phyloP scores from a whole-genome alignment of 2,888 invertebrate species.

The Tryphoninae sp. region DNA sequence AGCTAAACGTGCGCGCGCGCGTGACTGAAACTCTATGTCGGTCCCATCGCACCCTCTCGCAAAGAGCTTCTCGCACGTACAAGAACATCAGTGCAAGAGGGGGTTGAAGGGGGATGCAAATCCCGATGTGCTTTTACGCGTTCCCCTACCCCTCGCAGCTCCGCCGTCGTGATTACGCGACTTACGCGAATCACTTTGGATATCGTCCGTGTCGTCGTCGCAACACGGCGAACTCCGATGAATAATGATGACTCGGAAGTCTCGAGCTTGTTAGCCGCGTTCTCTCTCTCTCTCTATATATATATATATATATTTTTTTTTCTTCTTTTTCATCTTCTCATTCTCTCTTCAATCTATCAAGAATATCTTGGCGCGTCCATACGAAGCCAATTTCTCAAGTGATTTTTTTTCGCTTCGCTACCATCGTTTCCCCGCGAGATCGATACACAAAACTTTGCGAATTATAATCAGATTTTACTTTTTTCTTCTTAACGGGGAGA shows the following conservation, averaged over 20 bases:
- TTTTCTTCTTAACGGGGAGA: neutral
- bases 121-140: constrained; percentile 58
- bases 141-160: constrained; percentile 16
- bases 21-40: constrained; percentile 55
- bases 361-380: neutral
- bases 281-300: neutral
- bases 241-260: constrained; percentile 49
- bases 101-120: constrained; percentile 49
- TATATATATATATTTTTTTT: neutral
- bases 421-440: neutral
- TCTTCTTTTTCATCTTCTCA: constrained; percentile 22
- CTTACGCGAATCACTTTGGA: constrained; percentile 57
- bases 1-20: constrained; percentile 54
- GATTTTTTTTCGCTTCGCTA: neutral
- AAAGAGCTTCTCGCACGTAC: constrained; percentile 34
- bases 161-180: constrained; percentile 54
- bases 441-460: constrained; percentile 18
- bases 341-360: constrained; percentile 17
- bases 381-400: constrained; percentile 15
- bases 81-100: constrained; percentile 19
- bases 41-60: constrained; percentile 24
- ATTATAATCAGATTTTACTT: neutral
- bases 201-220: constrained; percentile 20
- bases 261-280: neutral
- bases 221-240: constrained; percentile 36